A percentile compares a stretch with the other conserved stretches of the same genome.
phyloP scores from a whole-genome alignment of 2,113 vertebrate genomes.

The Rhinoptilus africanus region DNA sequence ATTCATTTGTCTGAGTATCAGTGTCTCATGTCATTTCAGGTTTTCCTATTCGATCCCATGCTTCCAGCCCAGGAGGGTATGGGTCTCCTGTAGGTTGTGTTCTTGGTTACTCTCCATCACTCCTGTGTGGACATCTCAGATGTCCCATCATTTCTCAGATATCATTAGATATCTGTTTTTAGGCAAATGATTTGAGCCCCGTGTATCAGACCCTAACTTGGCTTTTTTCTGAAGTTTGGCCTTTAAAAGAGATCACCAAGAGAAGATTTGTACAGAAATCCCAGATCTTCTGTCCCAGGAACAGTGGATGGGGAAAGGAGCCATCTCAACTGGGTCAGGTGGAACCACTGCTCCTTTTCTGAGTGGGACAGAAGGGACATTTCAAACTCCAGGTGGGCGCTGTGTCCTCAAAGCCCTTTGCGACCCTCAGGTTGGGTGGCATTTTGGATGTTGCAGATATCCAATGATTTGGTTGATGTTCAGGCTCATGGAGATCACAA shows the following conservation, averaged over 20 bases:
- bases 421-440: not conserved
- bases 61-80: not conserved
- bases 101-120: not conserved
- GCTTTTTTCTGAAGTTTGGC: not conserved
- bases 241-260: not conserved
- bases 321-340: not conserved
- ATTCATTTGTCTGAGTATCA: not conserved
- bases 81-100: not conserved
- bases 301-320: not conserved
- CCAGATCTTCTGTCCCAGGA: not conserved
- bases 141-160: not conserved
- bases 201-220: not conserved
- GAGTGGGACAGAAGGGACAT: not conserved
- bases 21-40: not conserved
- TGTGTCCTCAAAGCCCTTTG: not conserved
- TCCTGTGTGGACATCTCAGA: not conserved
- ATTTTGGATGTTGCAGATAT: not conserved
- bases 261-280: not conserved
- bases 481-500: accelerated
- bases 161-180: not conserved
- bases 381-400: not conserved
- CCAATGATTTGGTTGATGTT: not conserved
- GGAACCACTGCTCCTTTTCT: not conserved
- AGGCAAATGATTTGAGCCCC: not conserved
- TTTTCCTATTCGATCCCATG: not conserved